Evolutionary conservation across 2,888 invertebrate genomes (phyloP).

Genomic region (Aradus depressus): DNA sequence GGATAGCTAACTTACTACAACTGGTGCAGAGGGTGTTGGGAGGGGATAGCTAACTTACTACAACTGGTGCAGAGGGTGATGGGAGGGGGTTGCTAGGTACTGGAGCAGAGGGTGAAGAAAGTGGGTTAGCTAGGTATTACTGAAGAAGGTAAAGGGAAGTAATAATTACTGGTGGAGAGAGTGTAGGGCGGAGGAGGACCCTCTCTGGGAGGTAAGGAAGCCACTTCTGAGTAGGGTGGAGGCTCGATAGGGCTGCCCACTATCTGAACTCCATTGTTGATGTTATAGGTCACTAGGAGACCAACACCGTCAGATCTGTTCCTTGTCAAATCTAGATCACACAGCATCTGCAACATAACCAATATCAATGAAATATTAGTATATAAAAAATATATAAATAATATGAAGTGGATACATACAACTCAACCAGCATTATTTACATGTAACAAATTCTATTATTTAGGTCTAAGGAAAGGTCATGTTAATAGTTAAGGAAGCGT

Average conservation of each 20-base stretch:
- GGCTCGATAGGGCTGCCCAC: constrained; percentile 38
- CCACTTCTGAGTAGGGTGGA: constrained; percentile 38
- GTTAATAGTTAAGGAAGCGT: too few relatives aligned
- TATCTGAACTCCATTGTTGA: constrained; percentile 39
- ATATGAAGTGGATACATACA: background rate
- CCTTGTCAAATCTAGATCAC: constrained; percentile 35
- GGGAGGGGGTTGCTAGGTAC: too few relatives aligned
- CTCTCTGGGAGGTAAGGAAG: constrained; percentile 35
- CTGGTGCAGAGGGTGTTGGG: too few relatives aligned
- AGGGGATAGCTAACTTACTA: too few relatives aligned
- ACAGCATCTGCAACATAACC: constrained; percentile 22
- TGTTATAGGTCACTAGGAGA: constrained; percentile 38
- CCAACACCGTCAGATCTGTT: constrained; percentile 33
- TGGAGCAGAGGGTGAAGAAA: too few relatives aligned
- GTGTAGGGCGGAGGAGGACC: constrained; percentile 40
- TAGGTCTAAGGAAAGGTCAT: too few relatives aligned
- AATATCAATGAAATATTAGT: background rate
- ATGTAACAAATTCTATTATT: too few relatives aligned
- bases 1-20: too few relatives aligned
- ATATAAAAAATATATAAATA: background rate
- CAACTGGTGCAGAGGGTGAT: too few relatives aligned
- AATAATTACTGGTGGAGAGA: constrained; percentile 30
- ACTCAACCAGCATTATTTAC: too few relatives aligned
- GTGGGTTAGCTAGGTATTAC: background rate
- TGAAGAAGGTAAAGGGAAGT: too few relatives aligned